Percentiles rank a stretch among this genome's conserved stretches.
phyloP scores from a whole-genome alignment of 2,113 vertebrate genomes.

The Numenius arquata region DNA sequence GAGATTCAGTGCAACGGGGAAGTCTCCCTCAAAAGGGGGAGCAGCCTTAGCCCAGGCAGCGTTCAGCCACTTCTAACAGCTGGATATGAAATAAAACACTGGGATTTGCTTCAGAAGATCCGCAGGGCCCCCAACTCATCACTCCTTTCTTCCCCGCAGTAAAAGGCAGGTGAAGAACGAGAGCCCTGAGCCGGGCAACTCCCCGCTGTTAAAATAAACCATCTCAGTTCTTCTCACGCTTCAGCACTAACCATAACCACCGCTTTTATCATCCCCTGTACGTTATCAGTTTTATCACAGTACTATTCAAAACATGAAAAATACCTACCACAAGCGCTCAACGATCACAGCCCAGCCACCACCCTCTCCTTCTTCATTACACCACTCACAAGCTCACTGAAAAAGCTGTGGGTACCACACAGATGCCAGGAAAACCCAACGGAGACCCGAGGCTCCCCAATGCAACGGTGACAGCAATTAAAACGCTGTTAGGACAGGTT shows the following conservation, averaged over 20 bases:
- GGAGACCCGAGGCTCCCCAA: fast-evolving
- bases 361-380: background rate
- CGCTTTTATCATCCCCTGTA: background rate
- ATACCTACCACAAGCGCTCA: background rate
- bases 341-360: background rate
- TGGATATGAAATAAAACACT: background rate
- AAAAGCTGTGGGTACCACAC: background rate
- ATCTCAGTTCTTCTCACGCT: background rate
- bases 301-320: background rate
- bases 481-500: fast-evolving
- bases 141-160: fast-evolving
- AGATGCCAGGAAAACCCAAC: fast-evolving
- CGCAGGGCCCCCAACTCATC: background rate
- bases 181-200: background rate
- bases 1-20: background rate
- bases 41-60: background rate
- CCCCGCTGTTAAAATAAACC: background rate
- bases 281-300: background rate
- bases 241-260: background rate
- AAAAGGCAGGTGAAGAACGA: background rate
- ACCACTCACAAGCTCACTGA: background rate
- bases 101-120: background rate
- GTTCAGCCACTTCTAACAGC: background rate
- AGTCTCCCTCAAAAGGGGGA: background rate
- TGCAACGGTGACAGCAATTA: background rate